Evolutionary conservation across 2,797 vertebrate genomes (phyloP).

Genomic region (Muraenolepis orangiensis): DNA sequence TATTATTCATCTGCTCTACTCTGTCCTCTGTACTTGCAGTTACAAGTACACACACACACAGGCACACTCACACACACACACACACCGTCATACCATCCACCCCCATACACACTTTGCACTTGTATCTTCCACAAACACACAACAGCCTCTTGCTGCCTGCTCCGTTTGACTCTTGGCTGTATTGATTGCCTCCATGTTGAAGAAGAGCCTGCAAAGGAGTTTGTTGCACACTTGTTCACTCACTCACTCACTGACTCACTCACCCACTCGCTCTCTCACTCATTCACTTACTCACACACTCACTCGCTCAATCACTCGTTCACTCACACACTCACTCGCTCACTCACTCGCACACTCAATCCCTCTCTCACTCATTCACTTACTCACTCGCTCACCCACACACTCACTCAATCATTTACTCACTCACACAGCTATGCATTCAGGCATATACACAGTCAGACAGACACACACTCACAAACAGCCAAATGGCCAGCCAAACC

Average conservation of each 20-base stretch:
- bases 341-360: background rate
- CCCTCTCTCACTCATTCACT: background rate
- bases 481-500: background rate
- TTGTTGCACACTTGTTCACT: slow-evolving; percentile 16
- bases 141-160: slow-evolving; percentile 21
- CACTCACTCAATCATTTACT: background rate
- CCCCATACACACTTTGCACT: background rate
- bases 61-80: background rate
- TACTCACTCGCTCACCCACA: background rate
- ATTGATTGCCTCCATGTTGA: slow-evolving; percentile 53
- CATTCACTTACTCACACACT: no score
- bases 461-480: background rate
- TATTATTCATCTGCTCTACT: slow-evolving; percentile 52
- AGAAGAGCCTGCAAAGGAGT: slow-evolving; percentile 39
- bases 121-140: background rate
- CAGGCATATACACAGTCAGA: background rate
- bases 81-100: background rate
- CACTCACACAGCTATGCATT: background rate
- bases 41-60: background rate
- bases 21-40: slow-evolving; percentile 27
- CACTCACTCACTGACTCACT: background rate
- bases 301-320: background rate
- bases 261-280: background rate
- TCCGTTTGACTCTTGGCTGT: slow-evolving; percentile 42
- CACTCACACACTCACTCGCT: background rate